phyloP scores from a whole-genome alignment of 1,140 invertebrate genomes.

The Drosophila bifasciata region DNA sequence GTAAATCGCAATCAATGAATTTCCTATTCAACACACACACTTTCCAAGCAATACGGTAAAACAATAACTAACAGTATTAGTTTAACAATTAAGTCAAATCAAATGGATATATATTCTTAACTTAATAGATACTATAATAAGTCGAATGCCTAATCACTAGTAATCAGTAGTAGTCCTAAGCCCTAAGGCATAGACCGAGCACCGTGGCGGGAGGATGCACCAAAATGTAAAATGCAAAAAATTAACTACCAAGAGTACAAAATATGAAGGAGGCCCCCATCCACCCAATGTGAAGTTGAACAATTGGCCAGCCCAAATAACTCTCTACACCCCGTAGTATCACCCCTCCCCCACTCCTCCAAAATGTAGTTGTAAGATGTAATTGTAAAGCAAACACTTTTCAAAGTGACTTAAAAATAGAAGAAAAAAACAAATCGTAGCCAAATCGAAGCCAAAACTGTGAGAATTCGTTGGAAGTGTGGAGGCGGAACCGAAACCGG shows the following conservation, averaged over 20 bases:
- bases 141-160: constrained; percentile 61
- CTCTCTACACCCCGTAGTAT: constrained; percentile 21
- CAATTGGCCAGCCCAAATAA: constrained; percentile 57
- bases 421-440: constrained; percentile 3
- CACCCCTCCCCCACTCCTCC: too few relatives aligned
- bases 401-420: constrained; percentile 52
- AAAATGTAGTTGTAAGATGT: constrained; percentile 38
- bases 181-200: constrained; percentile 63
- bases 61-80: constrained; percentile 57
- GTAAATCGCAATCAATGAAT: constrained; percentile 71
- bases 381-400: constrained; percentile 80
- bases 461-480: constrained; percentile 51
- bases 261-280: constrained; percentile 43
- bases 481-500: constrained; percentile 25
- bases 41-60: constrained; percentile 64
- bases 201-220: constrained; percentile 50
- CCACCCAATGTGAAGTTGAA: constrained; percentile 24
- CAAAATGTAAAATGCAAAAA: constrained; percentile 76
- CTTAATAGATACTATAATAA: constrained; percentile 48
- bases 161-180: constrained; percentile 47
- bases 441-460: constrained; percentile 35
- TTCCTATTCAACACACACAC: constrained; percentile 27
- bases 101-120: constrained; percentile 18
- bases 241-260: constrained; percentile 76
- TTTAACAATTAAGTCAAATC: not conserved